phyloP scores from a whole-genome alignment of 2,888 invertebrate species.

The Hetaerina titia region DNA sequence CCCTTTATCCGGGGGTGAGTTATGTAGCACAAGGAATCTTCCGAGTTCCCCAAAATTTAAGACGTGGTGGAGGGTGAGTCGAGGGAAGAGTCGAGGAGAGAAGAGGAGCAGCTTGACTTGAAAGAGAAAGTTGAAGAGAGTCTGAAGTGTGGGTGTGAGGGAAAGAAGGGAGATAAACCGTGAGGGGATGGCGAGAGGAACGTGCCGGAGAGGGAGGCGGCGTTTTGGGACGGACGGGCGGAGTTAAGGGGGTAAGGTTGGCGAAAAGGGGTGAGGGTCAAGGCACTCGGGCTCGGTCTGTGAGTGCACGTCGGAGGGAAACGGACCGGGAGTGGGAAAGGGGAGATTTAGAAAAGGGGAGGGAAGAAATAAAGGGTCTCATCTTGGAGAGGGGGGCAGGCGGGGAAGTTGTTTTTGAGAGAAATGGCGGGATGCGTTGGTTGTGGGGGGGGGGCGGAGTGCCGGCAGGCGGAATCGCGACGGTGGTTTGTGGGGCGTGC shows the following conservation, averaged over 20 bases:
- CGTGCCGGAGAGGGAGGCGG: background rate
- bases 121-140: constrained; percentile 14
- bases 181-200: background rate
- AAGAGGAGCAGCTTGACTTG: background rate
- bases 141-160: background rate
- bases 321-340: background rate
- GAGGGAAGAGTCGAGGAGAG: background rate
- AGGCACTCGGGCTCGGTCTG: background rate
- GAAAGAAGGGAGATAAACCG: background rate
- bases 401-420: too few species aligned
- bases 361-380: background rate
- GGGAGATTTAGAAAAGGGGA: background rate
- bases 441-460: too few species aligned
- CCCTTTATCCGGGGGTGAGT: constrained; percentile 14
- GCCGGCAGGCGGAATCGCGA: too few species aligned
- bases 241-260: background rate
- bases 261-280: background rate
- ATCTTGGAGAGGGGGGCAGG: background rate
- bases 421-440: too few species aligned
- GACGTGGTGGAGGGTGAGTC: background rate
- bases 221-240: background rate
- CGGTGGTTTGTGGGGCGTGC: too few species aligned
- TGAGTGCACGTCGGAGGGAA: background rate
- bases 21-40: background rate
- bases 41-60: background rate